Conservation (phyloP, 2,113 vertebrate species). For the Stigmatopora argus region DNA sequence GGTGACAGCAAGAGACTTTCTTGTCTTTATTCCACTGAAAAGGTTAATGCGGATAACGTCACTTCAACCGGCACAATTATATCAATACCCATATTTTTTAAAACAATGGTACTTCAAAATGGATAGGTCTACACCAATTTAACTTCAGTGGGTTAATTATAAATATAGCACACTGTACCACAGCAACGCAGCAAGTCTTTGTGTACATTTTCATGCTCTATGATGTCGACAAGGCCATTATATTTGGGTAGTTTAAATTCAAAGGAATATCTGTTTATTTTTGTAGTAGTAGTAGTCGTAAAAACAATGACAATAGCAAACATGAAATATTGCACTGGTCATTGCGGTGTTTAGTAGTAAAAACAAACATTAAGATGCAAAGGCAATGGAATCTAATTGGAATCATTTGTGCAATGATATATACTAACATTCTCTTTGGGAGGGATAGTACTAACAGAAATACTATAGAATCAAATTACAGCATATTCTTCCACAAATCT, state of each 20-base stretch:
- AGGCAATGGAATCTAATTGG: too few relatives aligned
- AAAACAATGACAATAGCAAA: not conserved
- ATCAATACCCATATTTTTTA: constrained; percentile 53
- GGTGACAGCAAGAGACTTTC: constrained; percentile 49
- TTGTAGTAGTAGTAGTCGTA: not conserved
- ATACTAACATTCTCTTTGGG: too few relatives aligned
- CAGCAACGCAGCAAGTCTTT: constrained; percentile 41
- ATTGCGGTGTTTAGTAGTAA: too few relatives aligned
- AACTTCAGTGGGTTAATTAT: constrained; percentile 57
- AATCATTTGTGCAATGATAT: too few relatives aligned
- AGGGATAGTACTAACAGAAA: too few relatives aligned
- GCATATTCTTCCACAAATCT: not conserved
- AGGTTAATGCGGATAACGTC: constrained; percentile 59
- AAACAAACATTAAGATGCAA: too few relatives aligned
- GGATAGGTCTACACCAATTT: constrained; percentile 69
- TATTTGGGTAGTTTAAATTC: not conserved
- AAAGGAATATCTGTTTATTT: not conserved
- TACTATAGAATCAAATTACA: too few relatives aligned
- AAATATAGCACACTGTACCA: constrained; percentile 54
- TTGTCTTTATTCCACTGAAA: constrained; percentile 54
- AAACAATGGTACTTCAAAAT: constrained; percentile 69
- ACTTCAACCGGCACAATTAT: constrained; percentile 54
- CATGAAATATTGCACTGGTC: not conserved
- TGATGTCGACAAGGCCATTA: not conserved
- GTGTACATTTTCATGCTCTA: constrained; percentile 4